These are phyloP conservation scores for Cetonia aurata DNA, from an alignment of 2,888 invertebrate genomes.

Conservation along the genomic window DNA sequence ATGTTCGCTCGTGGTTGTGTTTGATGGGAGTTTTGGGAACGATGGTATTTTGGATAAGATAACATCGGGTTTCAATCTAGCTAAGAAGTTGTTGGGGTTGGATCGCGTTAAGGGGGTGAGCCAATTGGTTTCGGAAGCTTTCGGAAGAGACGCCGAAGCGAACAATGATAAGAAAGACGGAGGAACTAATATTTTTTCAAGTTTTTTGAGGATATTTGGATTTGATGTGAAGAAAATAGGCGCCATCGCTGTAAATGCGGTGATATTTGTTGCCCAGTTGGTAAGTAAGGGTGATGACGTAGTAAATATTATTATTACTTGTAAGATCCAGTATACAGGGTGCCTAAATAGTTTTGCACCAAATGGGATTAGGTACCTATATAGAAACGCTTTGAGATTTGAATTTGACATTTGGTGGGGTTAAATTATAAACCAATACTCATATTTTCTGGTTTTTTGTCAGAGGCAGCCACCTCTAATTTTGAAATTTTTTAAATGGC, in stretches of 20 bases:
- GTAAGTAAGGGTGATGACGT: conserved; percentile 67
- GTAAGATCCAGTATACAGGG: too few species aligned
- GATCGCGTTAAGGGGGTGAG: conserved; percentile 72
- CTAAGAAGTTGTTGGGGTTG: conserved; percentile 67
- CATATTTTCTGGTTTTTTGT: too few species aligned
- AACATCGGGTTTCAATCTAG: conserved; percentile 68
- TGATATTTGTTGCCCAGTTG: conserved; percentile 87
- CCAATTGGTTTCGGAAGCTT: conserved; percentile 72
- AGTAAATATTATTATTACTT: too few species aligned
- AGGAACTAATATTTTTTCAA: conserved; percentile 60
- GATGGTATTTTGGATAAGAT: conserved; percentile 64
- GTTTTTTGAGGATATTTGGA: conserved; percentile 79
- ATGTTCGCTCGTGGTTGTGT: not conserved
- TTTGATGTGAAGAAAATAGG: conserved; percentile 82
- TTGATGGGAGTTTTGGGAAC: conserved; percentile 27
- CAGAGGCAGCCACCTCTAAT: too few species aligned
- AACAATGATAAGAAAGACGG: conserved; percentile 44
- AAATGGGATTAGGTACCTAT: too few species aligned
- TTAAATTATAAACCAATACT: too few species aligned
- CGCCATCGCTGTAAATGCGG: conserved; percentile 85
- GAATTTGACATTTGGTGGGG: too few species aligned
- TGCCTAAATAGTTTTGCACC: too few species aligned
- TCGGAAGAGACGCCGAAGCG: conserved; percentile 58
- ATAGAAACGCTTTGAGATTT: too few species aligned
- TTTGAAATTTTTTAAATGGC: too few species aligned